phyloP scores from a whole-genome alignment of 2,888 invertebrate genomes.

The Macaria liturata region DNA sequence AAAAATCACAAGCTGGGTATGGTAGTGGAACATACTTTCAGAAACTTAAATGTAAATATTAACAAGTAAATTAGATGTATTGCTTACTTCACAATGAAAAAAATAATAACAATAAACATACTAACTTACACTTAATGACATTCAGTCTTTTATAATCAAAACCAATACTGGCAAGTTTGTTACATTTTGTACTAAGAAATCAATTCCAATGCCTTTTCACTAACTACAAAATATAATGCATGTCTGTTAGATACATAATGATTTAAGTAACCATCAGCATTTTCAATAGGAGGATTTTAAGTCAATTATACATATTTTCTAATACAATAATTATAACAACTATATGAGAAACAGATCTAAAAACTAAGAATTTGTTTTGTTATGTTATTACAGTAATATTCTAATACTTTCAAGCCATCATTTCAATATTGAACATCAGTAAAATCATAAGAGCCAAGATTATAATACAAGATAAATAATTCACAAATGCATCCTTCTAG shows the following conservation, averaged over 20 bases:
- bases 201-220: constrained; percentile 69
- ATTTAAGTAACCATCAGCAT: neutral
- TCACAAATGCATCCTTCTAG: too few relatives aligned
- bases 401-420: too few relatives aligned
- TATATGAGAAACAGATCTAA: too few relatives aligned
- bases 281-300: neutral
- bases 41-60: constrained; percentile 5
- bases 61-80: constrained; percentile 41
- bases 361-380: too few relatives aligned
- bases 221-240: constrained; percentile 45
- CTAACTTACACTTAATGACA: constrained; percentile 71
- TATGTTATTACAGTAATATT: too few relatives aligned
- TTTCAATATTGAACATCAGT: neutral
- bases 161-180: constrained; percentile 84
- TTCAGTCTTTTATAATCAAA: constrained; percentile 82
- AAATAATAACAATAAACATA: constrained; percentile 66
- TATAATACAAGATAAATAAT: neutral
- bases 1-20: constrained; percentile 45
- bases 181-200: constrained; percentile 81
- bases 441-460: neutral
- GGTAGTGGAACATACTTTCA: constrained; percentile 13
- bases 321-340: too few relatives aligned
- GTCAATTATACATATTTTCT: too few relatives aligned
- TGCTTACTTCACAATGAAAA: constrained; percentile 49
- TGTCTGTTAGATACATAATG: too few relatives aligned